Conservation (phyloP, 2,113 vertebrate genomes). For the Serilophus lunatus region DNA sequence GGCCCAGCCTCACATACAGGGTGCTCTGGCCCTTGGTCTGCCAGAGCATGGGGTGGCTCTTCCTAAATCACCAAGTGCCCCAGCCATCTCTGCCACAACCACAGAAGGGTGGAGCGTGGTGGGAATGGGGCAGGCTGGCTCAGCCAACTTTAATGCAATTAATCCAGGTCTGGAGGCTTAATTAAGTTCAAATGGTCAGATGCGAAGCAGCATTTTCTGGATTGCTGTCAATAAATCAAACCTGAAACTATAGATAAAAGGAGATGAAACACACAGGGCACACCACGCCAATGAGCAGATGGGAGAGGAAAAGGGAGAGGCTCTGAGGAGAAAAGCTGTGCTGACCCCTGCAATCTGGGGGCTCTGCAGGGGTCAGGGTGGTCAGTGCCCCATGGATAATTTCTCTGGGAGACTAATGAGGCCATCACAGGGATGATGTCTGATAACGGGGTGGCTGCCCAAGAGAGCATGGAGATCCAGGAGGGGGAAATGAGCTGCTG, state of each 20-base stretch:
- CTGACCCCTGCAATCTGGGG: neutral
- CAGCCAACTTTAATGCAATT: conserved; percentile 40
- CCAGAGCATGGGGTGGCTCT: rapidly evolving
- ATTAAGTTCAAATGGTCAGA: conserved; percentile 21
- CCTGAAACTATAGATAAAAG: neutral
- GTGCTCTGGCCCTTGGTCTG: neutral
- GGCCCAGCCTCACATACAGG: neutral
- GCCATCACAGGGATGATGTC: neutral
- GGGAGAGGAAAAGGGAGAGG: neutral
- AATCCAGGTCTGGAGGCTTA: conserved; percentile 27
- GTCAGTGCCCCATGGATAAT: neutral
- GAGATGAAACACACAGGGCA: neutral
- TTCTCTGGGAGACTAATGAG: neutral
- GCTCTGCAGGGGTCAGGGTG: neutral
- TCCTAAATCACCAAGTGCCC: rapidly evolving
- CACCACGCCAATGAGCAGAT: neutral
- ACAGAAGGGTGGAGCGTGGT: rapidly evolving
- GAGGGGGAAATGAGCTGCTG: neutral
- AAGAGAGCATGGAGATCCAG: neutral
- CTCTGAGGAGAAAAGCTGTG: rapidly evolving
- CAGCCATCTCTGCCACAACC: rapidly evolving
- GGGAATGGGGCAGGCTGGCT: neutral
- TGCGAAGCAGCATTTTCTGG: conserved; percentile 1
- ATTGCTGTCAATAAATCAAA: conserved; percentile 2
- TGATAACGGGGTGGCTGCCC: neutral